These are phyloP conservation scores for Oreochromis tanganicae DNA, from an alignment of 2,113 vertebrate species.

Conservation along the genomic window DNA sequence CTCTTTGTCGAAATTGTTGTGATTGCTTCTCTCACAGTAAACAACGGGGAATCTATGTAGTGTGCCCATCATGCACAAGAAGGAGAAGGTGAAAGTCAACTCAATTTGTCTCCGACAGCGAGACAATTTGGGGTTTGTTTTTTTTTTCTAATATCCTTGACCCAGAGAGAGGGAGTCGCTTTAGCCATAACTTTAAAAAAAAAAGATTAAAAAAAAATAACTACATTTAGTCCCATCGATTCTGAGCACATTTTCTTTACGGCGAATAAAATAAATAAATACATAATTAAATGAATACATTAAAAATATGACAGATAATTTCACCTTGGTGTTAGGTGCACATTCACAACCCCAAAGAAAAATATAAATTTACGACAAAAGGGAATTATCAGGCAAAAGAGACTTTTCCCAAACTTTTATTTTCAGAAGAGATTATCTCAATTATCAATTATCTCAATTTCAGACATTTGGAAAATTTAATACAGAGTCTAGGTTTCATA, in stretches of 20 bases:
- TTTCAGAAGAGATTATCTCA: not conserved
- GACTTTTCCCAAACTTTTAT: not conserved
- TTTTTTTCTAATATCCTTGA: not conserved
- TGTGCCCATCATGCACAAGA: slow-evolving; percentile 35
- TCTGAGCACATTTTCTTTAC: not conserved
- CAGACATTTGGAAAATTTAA: not conserved
- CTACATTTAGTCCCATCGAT: not conserved
- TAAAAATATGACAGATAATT: not conserved
- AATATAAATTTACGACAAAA: not conserved
- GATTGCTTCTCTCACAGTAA: slow-evolving; percentile 2
- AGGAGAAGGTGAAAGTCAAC: slow-evolving; percentile 49
- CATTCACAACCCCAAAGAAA: not conserved
- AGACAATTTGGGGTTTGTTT: not conserved
- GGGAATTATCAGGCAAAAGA: not conserved
- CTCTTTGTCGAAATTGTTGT: slow-evolving; percentile 23
- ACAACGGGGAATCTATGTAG: slow-evolving; percentile 2
- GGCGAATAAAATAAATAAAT: not conserved
- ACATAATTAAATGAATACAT: not conserved
- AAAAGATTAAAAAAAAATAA: not conserved
- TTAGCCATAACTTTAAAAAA: not conserved
- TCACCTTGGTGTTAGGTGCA: not conserved
- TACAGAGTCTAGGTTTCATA: not conserved
- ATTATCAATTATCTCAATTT: not conserved
- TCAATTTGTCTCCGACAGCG: slow-evolving; percentile 45
- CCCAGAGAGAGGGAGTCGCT: slow-evolving; percentile 16